Base-by-base conservation (phyloP, 1,140 invertebrate genomes). In the Drosophila jambulina region DNA sequence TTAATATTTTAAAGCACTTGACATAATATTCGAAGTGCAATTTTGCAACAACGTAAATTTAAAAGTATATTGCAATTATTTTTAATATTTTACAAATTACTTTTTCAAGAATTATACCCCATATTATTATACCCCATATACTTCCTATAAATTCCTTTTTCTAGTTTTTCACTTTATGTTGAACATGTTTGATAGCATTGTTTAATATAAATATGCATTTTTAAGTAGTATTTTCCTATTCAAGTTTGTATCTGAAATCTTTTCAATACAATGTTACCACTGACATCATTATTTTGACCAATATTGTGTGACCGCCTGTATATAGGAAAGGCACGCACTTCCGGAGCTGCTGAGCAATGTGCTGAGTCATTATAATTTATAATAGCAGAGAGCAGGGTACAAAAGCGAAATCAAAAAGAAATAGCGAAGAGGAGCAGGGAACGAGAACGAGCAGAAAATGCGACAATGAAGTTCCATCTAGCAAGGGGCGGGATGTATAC, bases 311-410 rank as follows among this genome's bases (percentile, higher is more conserved):
- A 25, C 49, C 54, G 32, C 25, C 43, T 25, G 48, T 25, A 43
- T 62, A 56, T 27, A 25, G 15, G 40, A 60, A 19, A 60, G 48
- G 74, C 84, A 88, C 78, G 67, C 78, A 75, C 81, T 82, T 88
- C 81, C 85, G 81, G 40, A 46, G 34, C 68, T 21, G 57, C 46
- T 48, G 49, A 59, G 60, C 62, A 61, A 74, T 70, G 58, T 80
- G 85, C 84, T 88, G 85, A 88, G 85, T 88, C 85, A 90, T 90
- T 88, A 85, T 90, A 90, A 85, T 90, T 82, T 88, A 90, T 90
- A 90, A 88, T 79, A 74, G 57, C 77, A 78, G 23, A 71, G 67
- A 32, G 56, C 38, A 71, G 58, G 68, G 38, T 38, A 49, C 27
- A 71, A 61, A 62, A 56, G 46, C 36, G 40, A 61, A 86, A 63